Base-by-base conservation (phyloP, 2,797 vertebrate species). In the Lutjanus campechanus region DNA sequence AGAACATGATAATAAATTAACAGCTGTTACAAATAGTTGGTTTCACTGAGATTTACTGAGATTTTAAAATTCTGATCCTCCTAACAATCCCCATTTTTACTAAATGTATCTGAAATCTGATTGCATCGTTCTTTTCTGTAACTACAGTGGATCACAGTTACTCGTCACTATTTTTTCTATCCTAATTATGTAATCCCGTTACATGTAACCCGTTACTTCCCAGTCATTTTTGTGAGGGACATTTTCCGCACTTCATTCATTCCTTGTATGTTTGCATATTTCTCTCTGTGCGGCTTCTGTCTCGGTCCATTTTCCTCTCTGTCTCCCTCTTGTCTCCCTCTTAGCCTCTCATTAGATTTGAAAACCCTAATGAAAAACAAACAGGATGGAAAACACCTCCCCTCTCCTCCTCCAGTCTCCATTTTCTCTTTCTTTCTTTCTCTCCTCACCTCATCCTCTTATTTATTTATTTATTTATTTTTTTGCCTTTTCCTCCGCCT, bases 331-430 rank as follows among this genome's bases (percentile, higher is more conserved):
- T 70, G 77, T 77, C 85, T 77, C 44, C 46, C 16, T 70, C 68
- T 75, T 29, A 70, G 61, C 61, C 50, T 68, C 65, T 82, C 79
- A 84, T 91, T 89, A 76, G 76, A 84, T 87, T 82, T 82, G 36
- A 76, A 86, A 69, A 5, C 55, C 64, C 15, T 82, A 84, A 85
- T 88, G 78, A 82, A 84, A 72, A 74, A 64, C 77, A 73, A 87
- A 76, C 75, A 82, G 83, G 85, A 83, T 81, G 84, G 69, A 68
- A 40, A 84, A 79, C 77, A 73, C 76, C 64, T 81, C 69, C 49
- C 17, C 54, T 29, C 63, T 63, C 11, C 56, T 79, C 53, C 69
- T 81, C 62, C 63, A 29, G 25, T 43, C 47, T 77, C 5, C 0
- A 58, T 69, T 22, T 69, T 63, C 12, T 63, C 15, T 49, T 12